phyloP scores from a whole-genome alignment of 2,888 invertebrate species.

The Sceliomorpha sp. region DNA sequence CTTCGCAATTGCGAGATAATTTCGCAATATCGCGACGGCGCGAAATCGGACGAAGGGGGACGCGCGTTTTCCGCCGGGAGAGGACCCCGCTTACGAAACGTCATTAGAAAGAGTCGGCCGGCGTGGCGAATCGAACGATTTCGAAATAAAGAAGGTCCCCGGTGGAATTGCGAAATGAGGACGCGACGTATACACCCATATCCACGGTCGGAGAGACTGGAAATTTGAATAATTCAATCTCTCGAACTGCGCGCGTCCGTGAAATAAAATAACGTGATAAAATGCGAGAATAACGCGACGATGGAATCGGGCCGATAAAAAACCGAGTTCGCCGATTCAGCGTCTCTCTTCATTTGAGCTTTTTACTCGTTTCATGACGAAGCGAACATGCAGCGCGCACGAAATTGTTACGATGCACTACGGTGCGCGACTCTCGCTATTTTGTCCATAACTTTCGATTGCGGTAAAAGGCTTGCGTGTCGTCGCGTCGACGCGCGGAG shows the following conservation, averaged over 20 bases:
- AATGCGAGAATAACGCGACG: constrained; percentile 55
- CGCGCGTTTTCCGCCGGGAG: background rate
- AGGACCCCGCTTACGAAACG: too few relatives aligned
- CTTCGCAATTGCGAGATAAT: constrained; percentile 13
- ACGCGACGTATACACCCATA: constrained; percentile 21
- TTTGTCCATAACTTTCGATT: constrained; percentile 31
- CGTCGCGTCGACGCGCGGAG: too few relatives aligned
- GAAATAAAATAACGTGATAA: constrained; percentile 72
- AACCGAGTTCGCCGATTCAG: constrained; percentile 29
- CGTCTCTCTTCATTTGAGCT: constrained; percentile 33
- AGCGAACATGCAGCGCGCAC: constrained; percentile 4
- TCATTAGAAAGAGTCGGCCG: too few relatives aligned
- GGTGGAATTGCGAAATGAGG: constrained; percentile 34
- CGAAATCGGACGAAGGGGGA: too few relatives aligned
- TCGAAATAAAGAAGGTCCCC: constrained; percentile 37
- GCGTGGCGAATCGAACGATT: too few relatives aligned
- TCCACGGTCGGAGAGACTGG: constrained; percentile 30
- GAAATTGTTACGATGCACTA: constrained; percentile 7
- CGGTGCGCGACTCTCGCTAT: constrained; percentile 12
- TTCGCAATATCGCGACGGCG: too few relatives aligned
- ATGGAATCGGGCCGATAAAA: constrained; percentile 24
- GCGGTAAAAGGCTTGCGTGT: constrained; percentile 43
- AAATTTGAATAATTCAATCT: constrained; percentile 75
- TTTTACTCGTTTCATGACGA: constrained; percentile 27
- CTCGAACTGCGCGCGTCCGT: constrained; percentile 62